These are phyloP conservation scores for Tonatia bakeri DNA, from an alignment of 2,113 vertebrate species.

Conservation along the genomic window DNA sequence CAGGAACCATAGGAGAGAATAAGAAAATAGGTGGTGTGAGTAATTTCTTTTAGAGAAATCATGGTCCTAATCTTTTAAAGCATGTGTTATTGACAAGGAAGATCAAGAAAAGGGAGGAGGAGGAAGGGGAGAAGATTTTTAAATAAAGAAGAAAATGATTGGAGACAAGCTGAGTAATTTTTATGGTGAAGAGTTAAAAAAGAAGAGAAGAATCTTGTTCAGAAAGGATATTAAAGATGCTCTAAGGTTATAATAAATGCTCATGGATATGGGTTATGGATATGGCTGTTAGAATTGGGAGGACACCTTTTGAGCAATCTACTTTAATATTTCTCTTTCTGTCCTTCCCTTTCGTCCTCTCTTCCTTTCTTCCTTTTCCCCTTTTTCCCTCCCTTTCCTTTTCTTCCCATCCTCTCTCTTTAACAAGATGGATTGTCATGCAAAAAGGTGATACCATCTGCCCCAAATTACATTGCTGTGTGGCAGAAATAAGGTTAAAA, in stretches of 20 bases:
- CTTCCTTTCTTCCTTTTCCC: not conserved
- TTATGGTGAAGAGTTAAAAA: not conserved
- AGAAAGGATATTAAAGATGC: not conserved
- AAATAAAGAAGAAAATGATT: not conserved
- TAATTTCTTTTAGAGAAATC: not conserved
- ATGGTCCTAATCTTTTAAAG: not conserved
- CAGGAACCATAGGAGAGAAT: not conserved
- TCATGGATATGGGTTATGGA: not conserved
- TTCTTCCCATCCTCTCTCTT: not conserved
- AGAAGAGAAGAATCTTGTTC: not conserved
- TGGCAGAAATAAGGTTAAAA: not conserved
- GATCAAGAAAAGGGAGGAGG: not conserved
- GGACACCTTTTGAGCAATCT: not conserved
- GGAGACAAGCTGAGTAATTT: not conserved
- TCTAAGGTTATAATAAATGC: not conserved
- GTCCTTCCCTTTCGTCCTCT: too few relatives aligned
- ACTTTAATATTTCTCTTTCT: not conserved
- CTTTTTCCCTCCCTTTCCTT: not conserved
- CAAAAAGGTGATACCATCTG: not conserved
- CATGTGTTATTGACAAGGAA: not conserved
- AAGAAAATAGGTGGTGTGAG: not conserved
- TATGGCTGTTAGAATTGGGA: not conserved
- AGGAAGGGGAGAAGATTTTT: not conserved
- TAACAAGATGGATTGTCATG: not conserved
- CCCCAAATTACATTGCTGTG: not conserved